Percentiles rank a stretch among this genome's conserved stretches.
Conservation (phyloP, 2,888 invertebrate species). For the Salticus scenicus region DNA sequence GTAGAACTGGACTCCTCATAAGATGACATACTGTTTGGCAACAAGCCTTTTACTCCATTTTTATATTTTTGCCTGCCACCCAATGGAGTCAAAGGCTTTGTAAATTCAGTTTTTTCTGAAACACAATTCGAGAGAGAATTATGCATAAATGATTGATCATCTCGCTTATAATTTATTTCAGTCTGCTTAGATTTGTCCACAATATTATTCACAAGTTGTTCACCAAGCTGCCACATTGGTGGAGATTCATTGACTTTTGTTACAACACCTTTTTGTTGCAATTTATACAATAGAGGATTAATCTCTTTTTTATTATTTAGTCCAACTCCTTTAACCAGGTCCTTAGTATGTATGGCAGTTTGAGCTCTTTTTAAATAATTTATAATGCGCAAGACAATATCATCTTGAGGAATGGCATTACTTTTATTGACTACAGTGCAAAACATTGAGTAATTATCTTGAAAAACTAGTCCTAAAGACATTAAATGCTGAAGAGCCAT, state of each 20-base stretch:
- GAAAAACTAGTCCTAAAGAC: conserved; percentile 62
- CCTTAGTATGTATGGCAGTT: conserved; percentile 64
- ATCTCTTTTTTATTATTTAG: conserved; percentile 70
- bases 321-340: conserved; percentile 67
- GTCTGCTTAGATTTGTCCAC: conserved; percentile 51
- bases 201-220: conserved; percentile 59
- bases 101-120: conserved; percentile 57
- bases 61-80: conserved; percentile 67
- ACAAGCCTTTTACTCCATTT: conserved; percentile 69
- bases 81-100: conserved; percentile 69
- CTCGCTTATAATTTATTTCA: conserved; percentile 54
- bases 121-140: conserved; percentile 53
- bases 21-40: conserved; percentile 56
- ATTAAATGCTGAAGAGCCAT: conserved; percentile 62
- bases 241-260: conserved; percentile 71
- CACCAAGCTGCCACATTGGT: conserved; percentile 70
- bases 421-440: conserved; percentile 64
- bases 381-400: conserved; percentile 62
- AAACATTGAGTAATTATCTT: conserved; percentile 66
- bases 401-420: conserved; percentile 64
- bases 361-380: conserved; percentile 66
- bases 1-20: conserved; percentile 58
- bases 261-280: conserved; percentile 70
- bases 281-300: conserved; percentile 68
- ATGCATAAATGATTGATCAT: conserved; percentile 56